phyloP scores from a whole-genome alignment of 1,140 invertebrate genomes.

The Lamellibrachia luymesi region DNA sequence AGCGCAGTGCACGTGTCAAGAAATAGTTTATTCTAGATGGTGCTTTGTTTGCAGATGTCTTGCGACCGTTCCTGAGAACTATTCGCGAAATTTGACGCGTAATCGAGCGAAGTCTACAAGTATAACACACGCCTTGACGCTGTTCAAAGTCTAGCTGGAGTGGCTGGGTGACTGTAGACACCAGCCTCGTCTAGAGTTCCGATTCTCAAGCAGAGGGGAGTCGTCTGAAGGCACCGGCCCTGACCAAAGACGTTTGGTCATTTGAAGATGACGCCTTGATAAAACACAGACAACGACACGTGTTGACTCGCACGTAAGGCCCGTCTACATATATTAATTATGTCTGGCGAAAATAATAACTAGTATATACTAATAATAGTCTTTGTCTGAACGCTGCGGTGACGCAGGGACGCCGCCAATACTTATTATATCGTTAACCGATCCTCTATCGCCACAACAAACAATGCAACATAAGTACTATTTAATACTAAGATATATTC shows the following conservation, averaged over 20 bases:
- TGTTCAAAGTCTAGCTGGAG: neutral
- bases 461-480: neutral
- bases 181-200: neutral
- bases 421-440: neutral
- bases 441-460: neutral
- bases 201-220: neutral
- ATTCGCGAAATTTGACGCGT: neutral
- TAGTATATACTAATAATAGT: neutral
- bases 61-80: neutral
- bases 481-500: neutral
- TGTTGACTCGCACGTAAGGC: neutral
- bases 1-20: neutral
- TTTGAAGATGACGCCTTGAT: neutral
- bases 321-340: neutral
- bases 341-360: neutral
- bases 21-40: neutral
- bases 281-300: neutral
- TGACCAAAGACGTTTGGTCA: neutral
- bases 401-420: neutral
- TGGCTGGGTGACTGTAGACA: neutral
- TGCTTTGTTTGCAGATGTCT: neutral
- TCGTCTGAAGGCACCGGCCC: neutral
- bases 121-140: neutral
- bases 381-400: neutral
- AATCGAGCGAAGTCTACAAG: neutral